These are phyloP conservation scores for Brachionus paranguensis DNA, from an alignment of 1,140 invertebrate species.

Conservation along the genomic window DNA sequence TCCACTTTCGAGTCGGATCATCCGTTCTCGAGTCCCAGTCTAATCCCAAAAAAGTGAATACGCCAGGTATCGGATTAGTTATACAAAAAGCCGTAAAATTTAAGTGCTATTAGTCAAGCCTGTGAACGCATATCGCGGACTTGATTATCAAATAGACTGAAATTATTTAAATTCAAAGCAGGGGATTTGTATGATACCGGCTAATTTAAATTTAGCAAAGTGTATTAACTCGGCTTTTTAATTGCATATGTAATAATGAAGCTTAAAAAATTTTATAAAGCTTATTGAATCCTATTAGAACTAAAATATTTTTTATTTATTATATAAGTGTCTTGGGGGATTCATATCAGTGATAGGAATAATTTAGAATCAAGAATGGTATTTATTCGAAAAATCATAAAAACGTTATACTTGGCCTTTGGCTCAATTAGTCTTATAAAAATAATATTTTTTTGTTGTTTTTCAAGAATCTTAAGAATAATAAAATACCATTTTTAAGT, in stretches of 20 bases:
- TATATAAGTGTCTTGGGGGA: neutral
- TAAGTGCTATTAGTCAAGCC: neutral
- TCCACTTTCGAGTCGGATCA: neutral
- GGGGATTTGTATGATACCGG: neutral
- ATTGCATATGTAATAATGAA: slow-evolving; percentile 2
- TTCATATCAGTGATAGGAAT: neutral
- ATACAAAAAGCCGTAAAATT: neutral
- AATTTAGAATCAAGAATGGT: slow-evolving; percentile 25
- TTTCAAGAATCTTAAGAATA: neutral
- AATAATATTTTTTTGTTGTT: neutral
- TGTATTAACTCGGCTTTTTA: neutral
- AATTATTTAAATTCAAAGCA: neutral
- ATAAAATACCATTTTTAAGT: slow-evolving; percentile 12
- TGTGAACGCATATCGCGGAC: neutral
- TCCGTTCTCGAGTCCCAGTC: neutral
- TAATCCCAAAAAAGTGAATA: neutral
- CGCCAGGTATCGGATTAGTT: neutral
- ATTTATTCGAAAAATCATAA: slow-evolving; percentile 31
- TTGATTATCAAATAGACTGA: neutral
- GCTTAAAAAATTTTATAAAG: slow-evolving; percentile 11
- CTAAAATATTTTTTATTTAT: neutral
- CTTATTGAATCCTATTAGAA: neutral
- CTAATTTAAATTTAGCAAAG: slow-evolving; percentile 12
- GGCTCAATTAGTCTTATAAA: slow-evolving; percentile 7
- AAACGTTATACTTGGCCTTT: slow-evolving; percentile 31